Evolutionary conservation across 2,113 vertebrate genomes (phyloP).

Genomic region (Brienomyrus longianalis): DNA sequence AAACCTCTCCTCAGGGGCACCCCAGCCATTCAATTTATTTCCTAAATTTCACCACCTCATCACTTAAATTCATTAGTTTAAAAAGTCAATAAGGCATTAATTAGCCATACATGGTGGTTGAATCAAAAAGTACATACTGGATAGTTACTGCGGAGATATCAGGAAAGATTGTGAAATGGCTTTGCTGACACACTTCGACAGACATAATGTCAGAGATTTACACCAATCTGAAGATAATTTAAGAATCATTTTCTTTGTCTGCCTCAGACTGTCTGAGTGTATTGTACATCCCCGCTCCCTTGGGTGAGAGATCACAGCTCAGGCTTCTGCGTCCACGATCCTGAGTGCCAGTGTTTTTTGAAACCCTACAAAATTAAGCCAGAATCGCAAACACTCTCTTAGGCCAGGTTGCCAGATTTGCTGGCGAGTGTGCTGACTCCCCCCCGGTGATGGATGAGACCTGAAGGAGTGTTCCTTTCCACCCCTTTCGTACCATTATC

Average conservation of each 20-base stretch:
- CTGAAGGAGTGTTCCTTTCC: slow-evolving; percentile 33
- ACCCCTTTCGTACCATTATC: slow-evolving; percentile 35
- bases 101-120: slow-evolving; percentile 22
- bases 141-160: background rate
- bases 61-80: background rate
- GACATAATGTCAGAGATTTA: background rate
- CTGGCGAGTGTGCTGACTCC: slow-evolving; percentile 1
- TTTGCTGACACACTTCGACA: background rate
- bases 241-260: background rate
- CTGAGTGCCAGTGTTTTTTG: background rate
- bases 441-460: slow-evolving; percentile 35
- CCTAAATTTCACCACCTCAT: background rate
- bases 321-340: slow-evolving; percentile 17
- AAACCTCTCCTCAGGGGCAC: background rate
- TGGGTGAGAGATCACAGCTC: background rate
- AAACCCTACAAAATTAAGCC: slow-evolving; percentile 28
- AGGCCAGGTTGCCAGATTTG: slow-evolving; percentile 24
- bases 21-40: background rate
- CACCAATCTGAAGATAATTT: background rate
- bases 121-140: background rate
- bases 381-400: slow-evolving; percentile 35
- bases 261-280: background rate
- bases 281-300: background rate
- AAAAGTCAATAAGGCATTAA: slow-evolving; percentile 29
- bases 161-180: background rate